phyloP scores from a whole-genome alignment of 35 echinoderm and acorn worm genomes.

The Hemicentrotus pulcherrimus region DNA sequence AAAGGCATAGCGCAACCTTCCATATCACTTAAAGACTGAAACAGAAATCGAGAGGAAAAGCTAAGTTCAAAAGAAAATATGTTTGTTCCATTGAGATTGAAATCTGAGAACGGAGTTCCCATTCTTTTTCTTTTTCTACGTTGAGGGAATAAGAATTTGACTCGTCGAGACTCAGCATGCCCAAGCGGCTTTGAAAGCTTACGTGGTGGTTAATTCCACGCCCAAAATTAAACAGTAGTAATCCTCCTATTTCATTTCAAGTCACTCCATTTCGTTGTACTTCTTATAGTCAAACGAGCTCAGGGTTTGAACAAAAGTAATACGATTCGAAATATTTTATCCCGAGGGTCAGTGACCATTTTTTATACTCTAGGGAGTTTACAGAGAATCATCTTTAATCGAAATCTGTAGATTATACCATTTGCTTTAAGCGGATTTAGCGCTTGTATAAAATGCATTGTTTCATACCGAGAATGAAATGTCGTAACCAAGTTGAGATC shows the following conservation, averaged over 20 bases:
- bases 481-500: too few species aligned
- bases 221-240: not conserved
- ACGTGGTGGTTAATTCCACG: not conserved
- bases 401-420: not conserved
- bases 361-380: not conserved
- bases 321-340: not conserved
- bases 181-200: not conserved
- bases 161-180: not conserved
- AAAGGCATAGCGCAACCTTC: not conserved
- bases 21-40: not conserved
- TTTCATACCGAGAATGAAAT: not conserved
- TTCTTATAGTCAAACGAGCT: not conserved
- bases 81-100: not conserved
- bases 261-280: not conserved
- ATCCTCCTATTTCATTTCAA: conserved; percentile 13
- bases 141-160: not conserved
- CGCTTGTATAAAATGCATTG: not conserved
- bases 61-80: not conserved
- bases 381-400: not conserved
- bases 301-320: not conserved
- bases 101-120: not conserved
- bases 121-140: not conserved
- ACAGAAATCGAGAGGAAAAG: not conserved
- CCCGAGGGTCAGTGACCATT: not conserved
- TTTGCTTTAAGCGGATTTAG: not conserved